Evolutionary conservation across 2,113 vertebrate genomes (phyloP).

Genomic region (Anser brachyrhynchus): DNA sequence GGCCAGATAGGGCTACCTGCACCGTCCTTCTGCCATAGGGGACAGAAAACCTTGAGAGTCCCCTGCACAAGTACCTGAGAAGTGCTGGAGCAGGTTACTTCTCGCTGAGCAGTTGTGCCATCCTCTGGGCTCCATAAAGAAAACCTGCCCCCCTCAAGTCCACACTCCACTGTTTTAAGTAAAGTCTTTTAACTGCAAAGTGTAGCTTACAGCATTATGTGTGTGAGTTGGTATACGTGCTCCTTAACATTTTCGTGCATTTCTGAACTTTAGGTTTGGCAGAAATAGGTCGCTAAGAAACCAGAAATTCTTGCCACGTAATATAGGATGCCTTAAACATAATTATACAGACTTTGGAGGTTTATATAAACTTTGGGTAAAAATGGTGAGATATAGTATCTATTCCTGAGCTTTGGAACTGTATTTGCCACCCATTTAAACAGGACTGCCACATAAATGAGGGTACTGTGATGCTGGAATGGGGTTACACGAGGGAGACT

Average conservation of each 20-base stretch:
- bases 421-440: background rate
- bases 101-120: background rate
- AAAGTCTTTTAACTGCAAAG: background rate
- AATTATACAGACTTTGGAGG: background rate
- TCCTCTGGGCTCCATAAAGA: background rate
- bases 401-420: background rate
- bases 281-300: background rate
- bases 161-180: background rate
- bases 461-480: background rate
- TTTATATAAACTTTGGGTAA: background rate
- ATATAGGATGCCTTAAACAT: background rate
- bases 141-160: background rate
- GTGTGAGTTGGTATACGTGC: background rate
- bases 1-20: background rate
- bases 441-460: background rate
- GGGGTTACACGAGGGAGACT: background rate
- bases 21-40: background rate
- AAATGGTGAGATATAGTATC: background rate
- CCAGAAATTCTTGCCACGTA: background rate
- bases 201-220: fast-evolving
- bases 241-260: background rate
- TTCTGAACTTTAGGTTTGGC: background rate
- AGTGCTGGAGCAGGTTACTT: background rate
- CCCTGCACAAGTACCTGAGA: background rate
- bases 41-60: background rate